Conservation (phyloP, 2,113 vertebrate genomes). For the Ictalurus furcatus region DNA sequence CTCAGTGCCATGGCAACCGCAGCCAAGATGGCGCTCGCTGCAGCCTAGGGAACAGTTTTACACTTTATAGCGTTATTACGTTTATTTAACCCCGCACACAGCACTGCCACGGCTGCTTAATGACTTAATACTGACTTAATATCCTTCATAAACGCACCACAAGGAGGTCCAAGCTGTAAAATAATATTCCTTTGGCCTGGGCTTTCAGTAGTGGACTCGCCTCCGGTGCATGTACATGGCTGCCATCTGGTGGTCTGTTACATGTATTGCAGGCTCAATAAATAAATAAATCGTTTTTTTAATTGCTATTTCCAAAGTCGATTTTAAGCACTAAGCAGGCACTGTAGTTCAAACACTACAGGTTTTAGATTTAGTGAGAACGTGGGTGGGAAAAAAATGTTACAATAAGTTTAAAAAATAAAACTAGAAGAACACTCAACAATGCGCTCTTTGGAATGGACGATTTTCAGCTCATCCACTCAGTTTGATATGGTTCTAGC, state of each 20-base stretch:
- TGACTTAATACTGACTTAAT: not conserved
- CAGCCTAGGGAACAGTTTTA: conserved; percentile 23
- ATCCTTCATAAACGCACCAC: not conserved
- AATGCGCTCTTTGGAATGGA: not conserved
- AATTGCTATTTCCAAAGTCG: not conserved
- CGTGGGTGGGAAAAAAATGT: not conserved
- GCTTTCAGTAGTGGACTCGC: conserved; percentile 14
- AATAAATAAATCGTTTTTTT: not conserved
- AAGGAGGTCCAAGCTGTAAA: not conserved
- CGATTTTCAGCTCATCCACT: not conserved
- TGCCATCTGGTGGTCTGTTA: conserved; percentile 53
- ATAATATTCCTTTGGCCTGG: not conserved
- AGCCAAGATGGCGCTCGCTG: conserved; percentile 55
- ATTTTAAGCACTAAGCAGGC: not conserved
- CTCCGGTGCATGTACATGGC: conserved; percentile 34
- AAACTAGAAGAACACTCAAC: not conserved
- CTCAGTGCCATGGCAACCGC: conserved; percentile 42
- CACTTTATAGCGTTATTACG: not conserved
- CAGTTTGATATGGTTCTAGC: not conserved
- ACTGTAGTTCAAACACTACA: not conserved
- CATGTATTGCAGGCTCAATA: not conserved
- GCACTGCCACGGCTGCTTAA: not conserved
- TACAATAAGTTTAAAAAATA: not conserved
- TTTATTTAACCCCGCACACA: not conserved
- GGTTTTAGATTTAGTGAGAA: not conserved